These are phyloP conservation scores for Xanthia icteritia DNA, from an alignment of 2,888 invertebrate species.

Conservation along the genomic window DNA sequence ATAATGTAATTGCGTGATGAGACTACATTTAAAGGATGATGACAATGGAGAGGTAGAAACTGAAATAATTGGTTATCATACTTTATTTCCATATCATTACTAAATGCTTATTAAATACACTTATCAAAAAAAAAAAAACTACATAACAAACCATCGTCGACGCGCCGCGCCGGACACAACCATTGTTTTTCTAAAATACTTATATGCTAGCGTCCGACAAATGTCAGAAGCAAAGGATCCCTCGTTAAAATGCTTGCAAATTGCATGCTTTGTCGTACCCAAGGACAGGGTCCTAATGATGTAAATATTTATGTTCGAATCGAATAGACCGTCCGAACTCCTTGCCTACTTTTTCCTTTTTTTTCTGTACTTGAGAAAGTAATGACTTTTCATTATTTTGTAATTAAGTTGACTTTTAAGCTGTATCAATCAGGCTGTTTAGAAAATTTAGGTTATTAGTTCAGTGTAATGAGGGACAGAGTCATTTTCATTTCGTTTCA, in stretches of 20 bases:
- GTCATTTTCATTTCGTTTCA: background rate
- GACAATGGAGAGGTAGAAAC: background rate
- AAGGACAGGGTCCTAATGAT: constrained; percentile 33
- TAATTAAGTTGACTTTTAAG: background rate
- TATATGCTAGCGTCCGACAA: constrained; percentile 13
- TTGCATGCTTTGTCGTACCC: constrained; percentile 28
- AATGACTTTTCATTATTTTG: background rate
- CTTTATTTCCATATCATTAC: background rate
- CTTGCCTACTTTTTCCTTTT: constrained; percentile 11
- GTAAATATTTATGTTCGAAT: constrained; percentile 53
- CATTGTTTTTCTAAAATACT: constrained; percentile 6
- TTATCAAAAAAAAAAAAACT: too few relatives aligned
- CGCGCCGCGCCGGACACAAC: background rate
- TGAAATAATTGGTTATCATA: background rate
- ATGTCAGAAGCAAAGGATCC: constrained; percentile 6
- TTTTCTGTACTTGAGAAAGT: too few relatives aligned
- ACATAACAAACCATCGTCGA: background rate
- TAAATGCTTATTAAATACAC: background rate
- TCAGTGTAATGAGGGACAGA: background rate
- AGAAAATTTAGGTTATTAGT: background rate
- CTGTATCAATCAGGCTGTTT: background rate
- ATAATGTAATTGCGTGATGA: too few relatives aligned
- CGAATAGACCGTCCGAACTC: too few relatives aligned
- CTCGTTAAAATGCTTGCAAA: constrained; percentile 49
- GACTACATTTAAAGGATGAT: too few relatives aligned